Conservation (phyloP, 2,797 vertebrate species). For the Melanotaenia parkinsoni region DNA sequence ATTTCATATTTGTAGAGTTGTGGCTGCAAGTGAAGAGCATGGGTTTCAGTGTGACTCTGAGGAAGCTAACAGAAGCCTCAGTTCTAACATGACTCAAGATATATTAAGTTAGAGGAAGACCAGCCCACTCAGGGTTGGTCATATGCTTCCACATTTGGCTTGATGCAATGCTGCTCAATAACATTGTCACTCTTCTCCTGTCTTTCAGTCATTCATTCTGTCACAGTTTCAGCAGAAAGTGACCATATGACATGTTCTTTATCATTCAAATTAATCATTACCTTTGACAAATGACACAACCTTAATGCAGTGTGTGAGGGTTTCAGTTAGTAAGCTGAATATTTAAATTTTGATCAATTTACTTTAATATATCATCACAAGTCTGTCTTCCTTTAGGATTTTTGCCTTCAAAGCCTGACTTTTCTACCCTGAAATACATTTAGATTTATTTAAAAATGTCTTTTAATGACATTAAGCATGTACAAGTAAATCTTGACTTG, state of each 20-base stretch:
- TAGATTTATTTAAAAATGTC: neutral
- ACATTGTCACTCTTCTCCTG: neutral
- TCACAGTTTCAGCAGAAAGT: neutral
- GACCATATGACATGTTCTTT: no score
- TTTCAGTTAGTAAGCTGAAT: neutral
- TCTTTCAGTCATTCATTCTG: neutral
- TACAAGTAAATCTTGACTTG: no score
- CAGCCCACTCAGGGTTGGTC: slow-evolving; percentile 68
- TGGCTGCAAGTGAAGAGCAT: slow-evolving; percentile 10
- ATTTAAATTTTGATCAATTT: neutral
- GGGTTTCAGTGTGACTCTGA: slow-evolving; percentile 15
- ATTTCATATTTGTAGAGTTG: slow-evolving; percentile 60
- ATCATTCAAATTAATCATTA: no score
- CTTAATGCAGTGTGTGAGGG: neutral
- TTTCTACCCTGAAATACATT: neutral
- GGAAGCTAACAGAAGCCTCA: slow-evolving; percentile 23
- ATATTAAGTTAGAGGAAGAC: slow-evolving; percentile 72
- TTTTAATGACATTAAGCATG: neutral
- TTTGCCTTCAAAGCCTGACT: neutral
- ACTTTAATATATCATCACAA: neutral
- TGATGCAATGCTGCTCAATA: slow-evolving; percentile 39
- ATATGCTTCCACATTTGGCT: slow-evolving; percentile 63
- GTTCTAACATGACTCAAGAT: slow-evolving; percentile 41
- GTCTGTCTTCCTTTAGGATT: neutral
- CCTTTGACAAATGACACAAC: neutral